Evolutionary conservation across 1,140 invertebrate species (phyloP), one percentile per base, ranked within the genome.

Genomic region (Megathymus violae): DNA sequence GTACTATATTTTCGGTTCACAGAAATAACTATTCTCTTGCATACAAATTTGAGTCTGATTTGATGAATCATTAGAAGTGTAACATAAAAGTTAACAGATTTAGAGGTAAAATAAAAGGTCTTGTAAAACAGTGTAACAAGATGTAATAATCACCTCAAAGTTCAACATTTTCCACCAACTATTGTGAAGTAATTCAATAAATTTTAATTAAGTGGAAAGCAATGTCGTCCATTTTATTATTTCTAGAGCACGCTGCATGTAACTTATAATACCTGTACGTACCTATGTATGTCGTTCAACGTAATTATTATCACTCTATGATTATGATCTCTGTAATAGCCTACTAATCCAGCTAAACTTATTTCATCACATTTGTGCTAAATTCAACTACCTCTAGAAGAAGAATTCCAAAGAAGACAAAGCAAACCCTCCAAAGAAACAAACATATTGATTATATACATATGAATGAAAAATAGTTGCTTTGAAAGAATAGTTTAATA

Each of bases 181-280:
- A 6, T 25, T 25, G 3, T 25, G 1, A 31, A 31, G 27, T 7
- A 31, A 31, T 44, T 1, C 7, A 5, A 10, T 16, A n/a, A 43
- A 13, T 34, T 34, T 64, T 15, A 52, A 61, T 14, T 54, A 58
- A 77, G 79, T 83, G 80, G 75, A 79, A 79, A 83, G 80, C 70
- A 82, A 80, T n/a, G n/a, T n/a, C 75, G 70, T 73, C 27, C 44
- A 14, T 10, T 9, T 44, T 15, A 15, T 48, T 47, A 56, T 10
- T 50, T 60, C 54, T 66, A 54, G 43, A 71, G 78, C 78, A 80
- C 75, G 73, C 46, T 69, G 73, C 69, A 80, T 76, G 78, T 50
- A 52, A 43, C 27, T 46, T 10, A 17, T 31, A 31, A 38, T 50
- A 47, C 14, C 2, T 61, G 38, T 31, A 13, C 7, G 10, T 31